Evolutionary conservation across 2,888 invertebrate genomes (phyloP).

Genomic region (Drosophila dives): DNA sequence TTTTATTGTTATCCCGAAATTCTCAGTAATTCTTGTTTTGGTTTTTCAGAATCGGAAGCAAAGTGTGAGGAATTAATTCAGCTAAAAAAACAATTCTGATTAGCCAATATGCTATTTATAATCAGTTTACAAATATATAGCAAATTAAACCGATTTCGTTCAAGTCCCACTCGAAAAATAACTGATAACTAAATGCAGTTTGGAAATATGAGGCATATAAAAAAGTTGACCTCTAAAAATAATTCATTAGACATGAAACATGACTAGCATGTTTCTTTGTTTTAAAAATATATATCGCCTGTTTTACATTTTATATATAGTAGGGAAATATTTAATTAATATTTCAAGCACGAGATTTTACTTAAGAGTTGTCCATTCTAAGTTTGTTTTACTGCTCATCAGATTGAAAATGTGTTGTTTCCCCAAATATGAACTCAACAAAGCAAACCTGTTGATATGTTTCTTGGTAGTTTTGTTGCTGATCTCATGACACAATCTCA

Average conservation of each 20-base stretch:
- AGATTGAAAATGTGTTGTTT: slow-evolving; percentile 19
- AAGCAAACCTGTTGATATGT: slow-evolving; percentile 52
- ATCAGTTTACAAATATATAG: not conserved
- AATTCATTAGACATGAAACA: not conserved
- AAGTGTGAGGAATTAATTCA: not conserved
- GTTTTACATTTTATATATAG: not conserved
- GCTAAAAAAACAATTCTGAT: not conserved
- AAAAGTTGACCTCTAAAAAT: not conserved
- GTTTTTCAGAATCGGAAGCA: not conserved
- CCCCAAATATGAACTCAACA: slow-evolving; percentile 2
- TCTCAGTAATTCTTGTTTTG: not conserved
- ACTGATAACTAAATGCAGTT: not conserved
- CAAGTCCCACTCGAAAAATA: not conserved
- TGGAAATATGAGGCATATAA: not conserved
- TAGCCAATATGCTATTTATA: not conserved
- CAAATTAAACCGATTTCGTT: not conserved
- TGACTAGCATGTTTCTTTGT: not conserved
- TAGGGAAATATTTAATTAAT: not conserved
- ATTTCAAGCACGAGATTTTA: not conserved
- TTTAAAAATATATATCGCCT: not conserved
- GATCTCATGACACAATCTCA: slow-evolving; percentile 59
- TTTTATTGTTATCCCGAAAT: not conserved
- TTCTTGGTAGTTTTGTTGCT: slow-evolving; percentile 34
- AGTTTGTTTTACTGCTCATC: slow-evolving; percentile 11
- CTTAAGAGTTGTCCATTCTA: not conserved